Base-by-base conservation (phyloP, 2,888 invertebrate species). In the Epistrophella euchroma region DNA sequence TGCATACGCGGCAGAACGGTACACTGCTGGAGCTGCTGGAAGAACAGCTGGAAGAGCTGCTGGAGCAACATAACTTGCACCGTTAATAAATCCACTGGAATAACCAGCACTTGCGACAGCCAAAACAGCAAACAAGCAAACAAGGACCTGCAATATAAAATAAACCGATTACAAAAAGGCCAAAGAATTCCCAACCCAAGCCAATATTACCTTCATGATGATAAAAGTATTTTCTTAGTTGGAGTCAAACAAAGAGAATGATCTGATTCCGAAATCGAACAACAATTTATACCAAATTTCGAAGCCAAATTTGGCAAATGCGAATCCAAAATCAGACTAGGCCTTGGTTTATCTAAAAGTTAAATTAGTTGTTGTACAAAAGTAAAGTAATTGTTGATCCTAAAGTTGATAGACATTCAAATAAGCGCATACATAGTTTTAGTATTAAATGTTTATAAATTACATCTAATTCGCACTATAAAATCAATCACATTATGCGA, bases 201-300 rank as follows among this genome's bases (percentile, higher is more conserved):
- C 6, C 17, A 11, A 50, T 72, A 72, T 77, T 58, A 82, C 82
- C 45, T 81, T 81, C 81, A 81, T 81, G 76, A 56, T 62, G 81
- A 64, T 71, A 19, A 19, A 13, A 1, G 7, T 76, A 47, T 71
- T 52, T 75, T 81, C 28, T 62, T 70, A n/a, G 37, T 70, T 76
- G 56, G 56, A 71, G 15, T 15, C 35, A 56, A 66, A 64, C 17
- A 66, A 56, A 58, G 13, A 28, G 76, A 81, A 76, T 81, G 76
- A 40, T 52, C 47, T 25, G 1, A 4, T 4, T 71, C 45, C 19
- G 71, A 32, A 13, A 47, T 10, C 22, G 40, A 22, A 25, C 56
- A 55, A 17, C 40, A 70, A 64, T 81, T 81, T 81, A 81, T 81
- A 76, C 37, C 1, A 76, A 76, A 70, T 0, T 35, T 4, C 47